Evolutionary conservation across 2,113 vertebrate species (phyloP).

Genomic region (Hyaena hyaena): DNA sequence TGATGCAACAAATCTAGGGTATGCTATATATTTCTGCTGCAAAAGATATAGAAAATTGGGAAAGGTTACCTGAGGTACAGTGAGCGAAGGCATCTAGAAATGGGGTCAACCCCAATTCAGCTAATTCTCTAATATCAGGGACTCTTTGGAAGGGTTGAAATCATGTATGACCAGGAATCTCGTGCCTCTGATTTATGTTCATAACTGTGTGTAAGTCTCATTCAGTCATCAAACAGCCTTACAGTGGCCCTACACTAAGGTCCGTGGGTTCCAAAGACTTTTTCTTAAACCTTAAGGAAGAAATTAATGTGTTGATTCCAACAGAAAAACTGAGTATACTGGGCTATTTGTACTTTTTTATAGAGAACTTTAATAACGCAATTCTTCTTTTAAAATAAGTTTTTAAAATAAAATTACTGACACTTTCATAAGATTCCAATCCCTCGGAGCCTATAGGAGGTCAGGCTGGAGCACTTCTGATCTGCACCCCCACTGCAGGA

Average conservation of each 20-base stretch:
- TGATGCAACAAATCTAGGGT: neutral
- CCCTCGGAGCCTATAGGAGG: neutral
- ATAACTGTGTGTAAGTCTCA: neutral
- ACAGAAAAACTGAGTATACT: conserved; percentile 69
- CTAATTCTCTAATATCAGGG: rapidly evolving
- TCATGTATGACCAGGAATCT: neutral
- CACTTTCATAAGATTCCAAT: conserved; percentile 71
- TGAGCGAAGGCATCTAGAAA: neutral
- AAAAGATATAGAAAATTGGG: neutral
- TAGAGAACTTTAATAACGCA: conserved; percentile 81
- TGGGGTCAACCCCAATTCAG: neutral
- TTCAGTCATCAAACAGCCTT: conserved; percentile 72
- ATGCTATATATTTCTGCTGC: neutral
- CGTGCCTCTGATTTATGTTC: neutral
- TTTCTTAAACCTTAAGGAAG: conserved; percentile 77
- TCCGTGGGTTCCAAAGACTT: conserved; percentile 77
- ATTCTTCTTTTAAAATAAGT: conserved; percentile 69
- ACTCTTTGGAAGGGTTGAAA: neutral
- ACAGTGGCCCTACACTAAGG: conserved; percentile 45
- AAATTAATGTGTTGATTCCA: conserved; percentile 61
- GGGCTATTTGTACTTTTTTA: conserved; percentile 87
- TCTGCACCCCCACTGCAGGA: neutral
- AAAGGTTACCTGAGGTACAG: neutral
- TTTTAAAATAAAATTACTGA: conserved; percentile 64
- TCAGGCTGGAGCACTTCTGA: neutral